These are phyloP conservation scores for Periplaneta americana DNA, from an alignment of 1,140 invertebrate species.

Conservation along the genomic window DNA sequence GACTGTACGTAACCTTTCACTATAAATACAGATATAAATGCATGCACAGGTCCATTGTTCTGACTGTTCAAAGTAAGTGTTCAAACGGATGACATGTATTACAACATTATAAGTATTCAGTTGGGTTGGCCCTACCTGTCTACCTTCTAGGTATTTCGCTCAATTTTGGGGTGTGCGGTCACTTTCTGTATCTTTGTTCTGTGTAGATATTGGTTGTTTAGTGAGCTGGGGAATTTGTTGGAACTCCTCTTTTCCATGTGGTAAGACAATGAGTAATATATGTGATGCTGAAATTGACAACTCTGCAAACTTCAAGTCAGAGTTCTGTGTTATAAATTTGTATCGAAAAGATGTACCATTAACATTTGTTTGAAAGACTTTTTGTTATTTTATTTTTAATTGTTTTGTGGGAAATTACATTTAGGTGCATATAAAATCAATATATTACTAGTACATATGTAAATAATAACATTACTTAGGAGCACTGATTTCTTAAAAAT, in stretches of 20 bases:
- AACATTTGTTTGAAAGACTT: neutral
- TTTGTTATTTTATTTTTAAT: slow-evolving; percentile 1
- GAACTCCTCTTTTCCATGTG: neutral
- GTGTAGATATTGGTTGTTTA: neutral
- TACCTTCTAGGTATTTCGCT: neutral
- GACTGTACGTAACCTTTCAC: neutral
- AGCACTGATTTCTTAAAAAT: neutral
- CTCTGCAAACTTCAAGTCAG: neutral
- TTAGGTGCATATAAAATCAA: slow-evolving; percentile 1
- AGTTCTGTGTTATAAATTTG: neutral
- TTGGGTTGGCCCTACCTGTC: neutral
- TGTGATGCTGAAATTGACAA: neutral
- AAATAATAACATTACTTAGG: slow-evolving; percentile 1
- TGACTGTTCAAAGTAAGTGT: neutral
- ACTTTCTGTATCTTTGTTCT: neutral
- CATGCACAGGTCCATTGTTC: neutral
- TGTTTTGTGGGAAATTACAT: neutral
- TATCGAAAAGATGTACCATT: neutral
- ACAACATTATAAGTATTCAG: too few relatives aligned
- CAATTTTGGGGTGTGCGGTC: neutral
- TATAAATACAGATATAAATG: neutral
- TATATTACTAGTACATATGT: slow-evolving; percentile 2
- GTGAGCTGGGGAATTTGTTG: neutral
- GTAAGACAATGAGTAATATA: neutral
- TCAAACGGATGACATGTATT: neutral